Evolutionary conservation across 2,888 invertebrate species (phyloP).

Genomic region (Merodon equestris): DNA sequence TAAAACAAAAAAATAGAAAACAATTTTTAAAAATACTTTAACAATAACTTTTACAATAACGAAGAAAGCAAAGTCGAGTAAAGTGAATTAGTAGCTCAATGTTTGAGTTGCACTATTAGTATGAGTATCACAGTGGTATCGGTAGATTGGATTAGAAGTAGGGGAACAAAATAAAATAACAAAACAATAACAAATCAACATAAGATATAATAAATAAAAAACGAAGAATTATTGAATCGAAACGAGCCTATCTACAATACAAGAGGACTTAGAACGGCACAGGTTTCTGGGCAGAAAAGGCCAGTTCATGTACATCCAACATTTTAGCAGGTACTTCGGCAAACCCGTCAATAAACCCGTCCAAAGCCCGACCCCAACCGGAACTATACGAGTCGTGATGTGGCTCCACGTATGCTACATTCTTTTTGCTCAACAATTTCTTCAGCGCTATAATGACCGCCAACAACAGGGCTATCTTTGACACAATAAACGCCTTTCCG

Average conservation of each 20-base stretch:
- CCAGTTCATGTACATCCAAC: conserved; percentile 81
- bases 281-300: conserved; percentile 82
- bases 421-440: conserved; percentile 87
- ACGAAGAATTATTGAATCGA: conserved; percentile 16
- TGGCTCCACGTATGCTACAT: conserved; percentile 86
- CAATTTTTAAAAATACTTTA: conserved; percentile 24
- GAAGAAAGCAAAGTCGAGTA: not conserved
- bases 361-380: conserved; percentile 82
- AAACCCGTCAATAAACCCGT: conserved; percentile 78
- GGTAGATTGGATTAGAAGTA: conserved; percentile 11
- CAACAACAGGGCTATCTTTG: conserved; percentile 89
- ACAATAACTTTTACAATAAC: conserved; percentile 46
- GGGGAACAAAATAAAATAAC: not conserved
- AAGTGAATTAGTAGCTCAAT: conserved; percentile 19
- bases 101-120: conserved; percentile 28
- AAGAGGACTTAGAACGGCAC: conserved; percentile 17
- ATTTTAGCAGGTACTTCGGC: conserved; percentile 79
- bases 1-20: conserved; percentile 42
- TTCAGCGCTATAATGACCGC: conserved; percentile 90
- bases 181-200: conserved; percentile 3
- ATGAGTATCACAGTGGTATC: conserved; percentile 60
- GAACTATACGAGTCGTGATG: conserved; percentile 81
- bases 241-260: conserved; percentile 18
- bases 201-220: conserved; percentile 1
- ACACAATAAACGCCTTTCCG: conserved; percentile 90